phyloP scores from a whole-genome alignment of 2,113 vertebrate genomes.

The Strigops habroptila region DNA sequence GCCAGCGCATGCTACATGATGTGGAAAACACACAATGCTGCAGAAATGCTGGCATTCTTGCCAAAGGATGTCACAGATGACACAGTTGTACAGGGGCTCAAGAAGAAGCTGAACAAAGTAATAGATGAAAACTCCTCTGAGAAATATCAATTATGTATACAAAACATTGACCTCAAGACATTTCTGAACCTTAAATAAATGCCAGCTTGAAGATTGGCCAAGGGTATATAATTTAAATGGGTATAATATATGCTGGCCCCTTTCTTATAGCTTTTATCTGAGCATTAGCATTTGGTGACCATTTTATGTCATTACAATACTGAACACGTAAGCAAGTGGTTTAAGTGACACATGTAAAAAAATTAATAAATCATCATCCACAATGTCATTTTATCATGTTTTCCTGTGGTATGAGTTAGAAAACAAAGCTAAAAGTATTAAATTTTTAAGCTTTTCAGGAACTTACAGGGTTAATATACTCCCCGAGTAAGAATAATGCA shows the following conservation, averaged over 20 bases:
- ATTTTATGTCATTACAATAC: not conserved
- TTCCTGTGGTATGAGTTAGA: not conserved
- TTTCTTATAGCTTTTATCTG: not conserved
- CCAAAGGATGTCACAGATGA: not conserved
- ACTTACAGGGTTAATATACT: not conserved
- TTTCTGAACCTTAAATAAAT: not conserved
- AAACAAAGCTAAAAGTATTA: not conserved
- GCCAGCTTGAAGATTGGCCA: not conserved
- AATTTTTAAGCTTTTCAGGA: not conserved
- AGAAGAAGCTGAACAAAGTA: not conserved
- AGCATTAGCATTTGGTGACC: not conserved
- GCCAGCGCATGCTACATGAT: not conserved
- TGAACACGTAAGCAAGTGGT: not conserved
- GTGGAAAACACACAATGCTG: not conserved
- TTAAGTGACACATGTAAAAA: not conserved
- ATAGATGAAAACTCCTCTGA: not conserved
- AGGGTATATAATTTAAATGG: not conserved
- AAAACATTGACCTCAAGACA: not conserved
- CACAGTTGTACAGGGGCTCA: not conserved
- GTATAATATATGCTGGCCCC: not conserved
- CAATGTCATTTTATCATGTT: not conserved
- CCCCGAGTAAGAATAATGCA: not conserved
- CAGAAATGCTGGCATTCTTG: not conserved
- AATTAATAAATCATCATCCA: not conserved
- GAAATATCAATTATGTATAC: not conserved